Evolutionary conservation across 2,113 vertebrate genomes (phyloP), one percentile per base, ranked within the genome.

Genomic region (Platichthys stellatus): DNA sequence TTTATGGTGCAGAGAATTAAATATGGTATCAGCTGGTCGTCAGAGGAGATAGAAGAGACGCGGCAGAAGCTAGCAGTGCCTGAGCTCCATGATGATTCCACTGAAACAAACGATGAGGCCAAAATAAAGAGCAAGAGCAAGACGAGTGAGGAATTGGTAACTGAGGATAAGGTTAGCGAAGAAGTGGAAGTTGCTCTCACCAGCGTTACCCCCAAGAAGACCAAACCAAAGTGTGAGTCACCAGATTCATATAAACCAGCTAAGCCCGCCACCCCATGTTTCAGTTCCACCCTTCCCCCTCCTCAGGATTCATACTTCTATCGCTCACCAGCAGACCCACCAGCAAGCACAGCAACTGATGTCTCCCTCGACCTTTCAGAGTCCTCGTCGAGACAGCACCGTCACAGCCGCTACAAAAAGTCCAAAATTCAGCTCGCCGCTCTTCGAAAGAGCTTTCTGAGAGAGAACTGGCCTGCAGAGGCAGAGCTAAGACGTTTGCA

Each of bases 1-100:
- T 97, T 97, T 76, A 97, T 96, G 95, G 96, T 96, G 63, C 96
- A 97, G 90, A 94, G 96, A 58, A 96, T 97, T 58, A 96, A 96
- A 80, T 97, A 96, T 49, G 96, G 96, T 49, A 97, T 97, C 84
- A 97, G 96, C 88, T 97, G 96, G 96, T 95, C 96, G 17, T 95
- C 96, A 0, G 96, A 97, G 82, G 96, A 97, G 80, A 97, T 97
- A 49, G 95, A 97, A 86, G 96, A 97, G 86, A 96, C 96, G 0
- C 93, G 96, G 4, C 91, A 80, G 38, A 94, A 94, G 85, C 88
- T 95, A 67, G 86, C 92, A 8, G 92, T 93, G 26, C 89, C 92
- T 0, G 90, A 90, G 45, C 80, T 86, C 43, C 69, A 20, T 20
- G 85, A 87, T 1, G 87, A 89, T 13, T 78, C 71, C 2, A 38